Conservation (phyloP, 2,888 invertebrate genomes). For the Chrysina gloriosa region DNA sequence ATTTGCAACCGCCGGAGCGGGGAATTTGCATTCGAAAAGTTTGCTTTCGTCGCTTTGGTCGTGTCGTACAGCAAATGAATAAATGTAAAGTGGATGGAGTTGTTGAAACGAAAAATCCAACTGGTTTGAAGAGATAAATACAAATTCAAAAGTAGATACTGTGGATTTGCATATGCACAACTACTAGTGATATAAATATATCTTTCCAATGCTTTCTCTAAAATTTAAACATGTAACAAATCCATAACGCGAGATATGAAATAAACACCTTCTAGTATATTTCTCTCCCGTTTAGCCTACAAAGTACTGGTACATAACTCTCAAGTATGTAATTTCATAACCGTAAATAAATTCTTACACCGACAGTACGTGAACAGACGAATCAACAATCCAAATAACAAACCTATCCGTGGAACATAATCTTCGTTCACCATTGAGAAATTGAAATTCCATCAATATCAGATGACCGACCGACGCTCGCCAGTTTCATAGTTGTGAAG, state of each 20-base stretch:
- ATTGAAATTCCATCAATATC: constrained; percentile 29
- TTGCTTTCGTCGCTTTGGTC: too few relatives aligned
- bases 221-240: too few relatives aligned
- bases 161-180: too few relatives aligned
- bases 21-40: background rate
- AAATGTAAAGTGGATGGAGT: background rate
- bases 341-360: background rate
- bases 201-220: too few relatives aligned
- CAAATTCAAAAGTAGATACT: too few relatives aligned
- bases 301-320: background rate
- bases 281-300: background rate
- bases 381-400: constrained; percentile 6
- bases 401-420: constrained; percentile 5
- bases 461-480: constrained; percentile 11
- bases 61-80: background rate
- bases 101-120: background rate
- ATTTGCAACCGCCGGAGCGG: background rate
- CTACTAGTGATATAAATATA: too few relatives aligned
- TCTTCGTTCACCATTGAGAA: constrained; percentile 9
- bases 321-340: background rate
- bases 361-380: background rate
- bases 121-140: too few relatives aligned
- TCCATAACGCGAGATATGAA: too few relatives aligned
- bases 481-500: background rate
- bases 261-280: too few relatives aligned